These are phyloP conservation scores for Ganaspis sp. DNA, from an alignment of 1,140 invertebrate genomes.

Conservation along the genomic window DNA sequence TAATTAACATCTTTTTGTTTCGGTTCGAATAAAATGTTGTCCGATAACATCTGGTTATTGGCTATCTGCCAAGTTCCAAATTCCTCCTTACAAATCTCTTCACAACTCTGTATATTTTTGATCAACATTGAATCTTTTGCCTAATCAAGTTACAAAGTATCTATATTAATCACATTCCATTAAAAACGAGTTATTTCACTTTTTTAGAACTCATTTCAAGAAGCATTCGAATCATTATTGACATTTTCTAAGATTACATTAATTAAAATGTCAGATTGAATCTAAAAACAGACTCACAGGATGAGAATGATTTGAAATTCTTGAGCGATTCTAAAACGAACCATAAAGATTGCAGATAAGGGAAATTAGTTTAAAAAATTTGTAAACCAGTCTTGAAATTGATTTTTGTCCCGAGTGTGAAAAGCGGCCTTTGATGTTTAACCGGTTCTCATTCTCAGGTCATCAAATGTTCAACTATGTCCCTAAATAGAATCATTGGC, in stretches of 20 bases:
- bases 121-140: slow-evolving; percentile 23
- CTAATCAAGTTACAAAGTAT: slow-evolving; percentile 23
- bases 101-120: slow-evolving; percentile 9
- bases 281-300: no score
- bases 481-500: slow-evolving; percentile 20
- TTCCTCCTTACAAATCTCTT: slow-evolving; percentile 6
- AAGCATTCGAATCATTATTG: neutral
- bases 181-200: neutral
- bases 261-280: no score
- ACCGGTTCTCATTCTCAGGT: slow-evolving; percentile 8
- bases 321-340: neutral
- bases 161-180: neutral
- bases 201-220: neutral
- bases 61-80: neutral
- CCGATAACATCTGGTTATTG: neutral
- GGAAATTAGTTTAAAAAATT: neutral
- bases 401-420: neutral
- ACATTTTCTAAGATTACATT: no score
- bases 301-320: no score
- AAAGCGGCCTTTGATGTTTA: neutral
- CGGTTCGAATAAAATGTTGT: neutral
- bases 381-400: neutral
- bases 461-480: slow-evolving; percentile 18
- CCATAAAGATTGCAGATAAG: neutral
- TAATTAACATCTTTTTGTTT: neutral